Conservation (phyloP, 2,888 invertebrate genomes). For the Dendrolimus pini region DNA sequence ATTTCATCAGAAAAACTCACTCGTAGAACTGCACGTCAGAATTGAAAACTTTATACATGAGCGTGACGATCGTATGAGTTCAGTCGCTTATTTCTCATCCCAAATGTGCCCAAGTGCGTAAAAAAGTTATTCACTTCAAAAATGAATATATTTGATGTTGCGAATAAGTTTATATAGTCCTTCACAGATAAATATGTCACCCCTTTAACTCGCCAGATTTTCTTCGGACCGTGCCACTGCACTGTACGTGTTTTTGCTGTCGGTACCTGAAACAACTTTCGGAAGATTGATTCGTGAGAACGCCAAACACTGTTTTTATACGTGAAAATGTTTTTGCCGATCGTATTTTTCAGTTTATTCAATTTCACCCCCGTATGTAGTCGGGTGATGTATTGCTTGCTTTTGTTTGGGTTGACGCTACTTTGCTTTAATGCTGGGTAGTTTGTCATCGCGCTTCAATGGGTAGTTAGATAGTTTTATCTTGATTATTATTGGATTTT, state of each 20-base stretch:
- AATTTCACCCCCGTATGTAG: not conserved
- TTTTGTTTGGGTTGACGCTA: not conserved
- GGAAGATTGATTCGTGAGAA: slow-evolving; percentile 22
- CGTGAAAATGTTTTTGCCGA: not conserved
- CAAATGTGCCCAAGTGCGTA: too few relatives aligned
- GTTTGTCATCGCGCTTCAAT: too few relatives aligned
- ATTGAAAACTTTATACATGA: too few relatives aligned
- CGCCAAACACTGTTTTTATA: not conserved
- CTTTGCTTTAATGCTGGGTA: not conserved
- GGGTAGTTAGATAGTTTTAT: too few relatives aligned
- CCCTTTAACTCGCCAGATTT: slow-evolving; percentile 23
- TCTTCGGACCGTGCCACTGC: slow-evolving; percentile 18
- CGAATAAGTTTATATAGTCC: not conserved
- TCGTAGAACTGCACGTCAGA: too few relatives aligned
- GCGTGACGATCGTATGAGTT: too few relatives aligned
- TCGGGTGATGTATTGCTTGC: not conserved
- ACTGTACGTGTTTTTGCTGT: slow-evolving; percentile 22
- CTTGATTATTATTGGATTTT: too few relatives aligned
- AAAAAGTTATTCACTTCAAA: too few relatives aligned
- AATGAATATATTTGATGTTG: too few relatives aligned
- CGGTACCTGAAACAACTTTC: slow-evolving; percentile 24
- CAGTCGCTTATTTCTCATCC: too few relatives aligned
- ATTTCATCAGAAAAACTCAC: too few relatives aligned
- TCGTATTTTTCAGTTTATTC: not conserved
- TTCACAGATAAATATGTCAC: not conserved